A percentile compares a stretch with the other conserved stretches of the same genome.
Evolutionary conservation across 1,140 invertebrate genomes (phyloP).

Genomic region (Heliothis virescens): DNA sequence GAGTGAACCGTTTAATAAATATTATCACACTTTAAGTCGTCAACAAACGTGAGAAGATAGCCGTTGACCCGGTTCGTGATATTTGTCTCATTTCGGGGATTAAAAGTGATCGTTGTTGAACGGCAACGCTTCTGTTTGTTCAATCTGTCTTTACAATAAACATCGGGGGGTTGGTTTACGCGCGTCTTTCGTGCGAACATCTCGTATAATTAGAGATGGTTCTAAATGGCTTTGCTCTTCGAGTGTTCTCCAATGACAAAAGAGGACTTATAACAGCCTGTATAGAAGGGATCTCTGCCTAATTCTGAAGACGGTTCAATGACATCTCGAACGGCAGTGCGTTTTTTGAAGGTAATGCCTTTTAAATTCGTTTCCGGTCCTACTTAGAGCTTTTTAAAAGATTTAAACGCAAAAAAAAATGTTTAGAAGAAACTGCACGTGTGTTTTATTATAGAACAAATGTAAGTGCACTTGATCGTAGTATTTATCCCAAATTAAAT

Average conservation of each 20-base stretch:
- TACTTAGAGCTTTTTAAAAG: slow-evolving; percentile 58
- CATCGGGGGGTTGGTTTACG: slow-evolving; percentile 73
- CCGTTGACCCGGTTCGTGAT: slow-evolving; percentile 84
- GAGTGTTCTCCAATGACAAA: slow-evolving; percentile 81
- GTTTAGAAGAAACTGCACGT: slow-evolving; percentile 54
- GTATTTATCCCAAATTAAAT: slow-evolving; percentile 29
- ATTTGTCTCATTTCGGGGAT: slow-evolving; percentile 83
- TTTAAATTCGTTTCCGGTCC: slow-evolving; percentile 71
- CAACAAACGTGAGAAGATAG: slow-evolving; percentile 85
- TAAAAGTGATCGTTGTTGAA: slow-evolving; percentile 79
- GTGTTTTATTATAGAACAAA: slow-evolving; percentile 46
- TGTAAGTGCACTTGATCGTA: slow-evolving; percentile 24
- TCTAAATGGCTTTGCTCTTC: slow-evolving; percentile 70
- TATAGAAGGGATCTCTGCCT: slow-evolving; percentile 67
- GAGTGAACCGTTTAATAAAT: slow-evolving; percentile 84
- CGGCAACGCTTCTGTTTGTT: slow-evolving; percentile 78
- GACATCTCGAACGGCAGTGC: slow-evolving; percentile 64
- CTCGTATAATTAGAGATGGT: slow-evolving; percentile 78
- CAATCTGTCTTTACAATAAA: slow-evolving; percentile 79
- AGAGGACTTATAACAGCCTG: slow-evolving; percentile 65
- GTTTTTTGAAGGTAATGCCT: slow-evolving; percentile 66
- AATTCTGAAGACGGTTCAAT: slow-evolving; percentile 73
- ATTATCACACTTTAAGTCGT: slow-evolving; percentile 84
- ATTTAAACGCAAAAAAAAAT: slow-evolving; percentile 55
- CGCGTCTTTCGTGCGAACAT: slow-evolving; percentile 57